phyloP scores from a whole-genome alignment of 2,797 vertebrate species.

The Heteromormyrus szaboi region DNA sequence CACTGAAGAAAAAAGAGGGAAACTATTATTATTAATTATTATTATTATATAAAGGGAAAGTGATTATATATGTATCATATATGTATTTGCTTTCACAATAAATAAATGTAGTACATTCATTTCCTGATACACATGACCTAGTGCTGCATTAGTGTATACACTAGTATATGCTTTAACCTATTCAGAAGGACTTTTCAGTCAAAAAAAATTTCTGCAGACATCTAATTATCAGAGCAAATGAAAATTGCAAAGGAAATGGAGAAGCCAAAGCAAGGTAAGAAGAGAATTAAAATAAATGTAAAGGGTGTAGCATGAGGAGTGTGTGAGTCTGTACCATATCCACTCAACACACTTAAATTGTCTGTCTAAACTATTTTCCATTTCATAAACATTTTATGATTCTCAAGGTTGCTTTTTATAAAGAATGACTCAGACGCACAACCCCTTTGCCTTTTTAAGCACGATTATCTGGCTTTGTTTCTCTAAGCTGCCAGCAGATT shows the following conservation, averaged over 20 bases:
- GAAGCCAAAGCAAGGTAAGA: not conserved
- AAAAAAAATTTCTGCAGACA: not conserved
- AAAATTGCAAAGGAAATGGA: not conserved
- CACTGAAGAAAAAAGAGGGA: not conserved
- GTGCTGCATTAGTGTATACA: not conserved
- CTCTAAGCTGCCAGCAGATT: conserved; percentile 43
- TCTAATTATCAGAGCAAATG: not conserved
- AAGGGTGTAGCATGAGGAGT: not conserved
- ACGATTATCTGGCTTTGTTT: conserved; percentile 27
- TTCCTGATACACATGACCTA: not conserved
- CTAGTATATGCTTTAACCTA: not conserved
- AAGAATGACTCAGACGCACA: conserved; percentile 24
- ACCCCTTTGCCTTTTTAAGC: conserved; percentile 52
- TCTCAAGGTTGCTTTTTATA: conserved; percentile 50
- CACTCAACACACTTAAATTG: conserved; percentile 21
- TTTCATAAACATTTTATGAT: conserved; percentile 39
- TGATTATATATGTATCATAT: not conserved
- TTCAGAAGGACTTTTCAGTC: not conserved
- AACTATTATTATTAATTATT: not conserved
- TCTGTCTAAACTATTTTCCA: conserved; percentile 47
- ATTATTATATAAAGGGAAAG: not conserved
- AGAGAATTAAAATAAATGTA: not conserved
- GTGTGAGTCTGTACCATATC: conserved; percentile 7
- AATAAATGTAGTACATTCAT: not conserved
- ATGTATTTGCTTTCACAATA: not conserved